Evolutionary conservation across 2,888 invertebrate genomes (phyloP).

Genomic region (Andricus curvator): DNA sequence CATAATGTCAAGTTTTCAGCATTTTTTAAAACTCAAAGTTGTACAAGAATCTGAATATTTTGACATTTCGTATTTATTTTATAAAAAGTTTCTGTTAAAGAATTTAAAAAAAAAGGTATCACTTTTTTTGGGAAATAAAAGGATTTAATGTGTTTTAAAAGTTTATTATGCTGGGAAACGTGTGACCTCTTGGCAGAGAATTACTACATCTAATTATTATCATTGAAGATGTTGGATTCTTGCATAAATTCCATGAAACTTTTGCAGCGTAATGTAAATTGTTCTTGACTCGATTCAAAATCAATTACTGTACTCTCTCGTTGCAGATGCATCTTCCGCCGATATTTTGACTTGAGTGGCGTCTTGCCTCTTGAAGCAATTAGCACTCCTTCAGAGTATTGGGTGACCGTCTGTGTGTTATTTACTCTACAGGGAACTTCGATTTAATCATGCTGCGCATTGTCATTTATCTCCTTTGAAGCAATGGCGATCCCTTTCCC

Average conservation of each 20-base stretch:
- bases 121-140: neutral
- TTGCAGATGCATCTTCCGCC: neutral
- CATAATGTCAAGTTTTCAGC: no score
- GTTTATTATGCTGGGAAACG: neutral
- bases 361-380: conserved; percentile 29
- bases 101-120: no score
- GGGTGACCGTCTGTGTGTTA: conserved; percentile 45
- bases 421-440: conserved; percentile 55
- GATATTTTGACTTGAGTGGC: conserved; percentile 6
- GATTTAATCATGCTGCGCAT: conserved; percentile 69
- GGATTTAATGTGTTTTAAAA: neutral
- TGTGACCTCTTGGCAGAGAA: neutral
- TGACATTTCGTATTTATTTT: no score
- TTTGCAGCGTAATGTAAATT: neutral
- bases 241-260: neutral
- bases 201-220: neutral
- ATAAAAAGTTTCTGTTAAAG: no score
- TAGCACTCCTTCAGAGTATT: conserved; percentile 36
- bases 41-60: no score
- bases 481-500: conserved; percentile 53
- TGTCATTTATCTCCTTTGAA: conserved; percentile 58
- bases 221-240: neutral
- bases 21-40: no score
- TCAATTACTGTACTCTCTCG: neutral
- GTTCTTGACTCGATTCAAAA: neutral